Base-by-base conservation (phyloP, 2,888 invertebrate species). In the Proisotoma minuta region DNA sequence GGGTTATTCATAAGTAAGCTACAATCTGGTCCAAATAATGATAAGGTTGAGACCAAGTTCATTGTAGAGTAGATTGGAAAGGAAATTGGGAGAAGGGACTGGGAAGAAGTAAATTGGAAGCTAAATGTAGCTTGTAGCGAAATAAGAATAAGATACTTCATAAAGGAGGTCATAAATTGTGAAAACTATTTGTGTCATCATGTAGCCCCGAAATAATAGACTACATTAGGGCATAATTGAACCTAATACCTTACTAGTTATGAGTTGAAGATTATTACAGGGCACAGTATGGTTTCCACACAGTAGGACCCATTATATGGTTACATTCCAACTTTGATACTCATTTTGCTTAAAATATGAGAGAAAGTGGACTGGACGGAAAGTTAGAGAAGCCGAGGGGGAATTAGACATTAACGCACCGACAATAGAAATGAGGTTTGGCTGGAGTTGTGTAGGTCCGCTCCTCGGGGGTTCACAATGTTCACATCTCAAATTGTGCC, bases 171-270 rank as follows among this genome's bases (percentile, higher is more conserved):
- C 40, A 40, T 47, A 47, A 60, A 47, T 53, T 22, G 20, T 27
- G 22, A 29, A 60, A 53, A 60, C 52, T 53, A 53, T 52, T 60
- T 52, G 52, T 60, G 59, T 60, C 59, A 60, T 60, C 53, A 47
- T 60, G 26, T 24, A 60, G 51, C 40, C 26, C 47, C n/a, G 27
- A 53, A 52, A 60, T 59, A 53, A 60, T 53, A 60, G 59, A 60
- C 23, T 59, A 51, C 59, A 60, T 60, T 60, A 60, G 59, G 28
- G 53, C 53, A 47, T 60, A 60, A 60, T 60, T 60, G 59, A 53
- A 53, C 22, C 59, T 60, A 60, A 60, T 60, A 43, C 59, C 40
- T 53, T 52, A 27, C 48, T 53, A 47, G 50, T 60, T 53, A 60
- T 39, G 51, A 59, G 51, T 39, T 34, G 20, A 53, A 23, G 43